Base-by-base conservation (phyloP, 2,888 invertebrate species). In the Neocrepidodera transversa region DNA sequence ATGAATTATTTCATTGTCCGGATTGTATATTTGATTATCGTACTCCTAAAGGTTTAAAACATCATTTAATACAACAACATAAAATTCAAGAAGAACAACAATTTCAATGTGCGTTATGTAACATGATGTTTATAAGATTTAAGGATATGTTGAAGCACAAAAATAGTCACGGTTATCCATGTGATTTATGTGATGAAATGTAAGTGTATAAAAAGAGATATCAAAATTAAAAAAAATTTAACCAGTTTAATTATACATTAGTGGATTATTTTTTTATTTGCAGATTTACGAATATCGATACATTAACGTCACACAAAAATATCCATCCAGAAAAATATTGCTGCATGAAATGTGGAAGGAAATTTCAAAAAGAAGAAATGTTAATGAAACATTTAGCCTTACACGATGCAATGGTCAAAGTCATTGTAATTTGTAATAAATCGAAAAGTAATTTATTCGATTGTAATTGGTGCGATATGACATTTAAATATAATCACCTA, bases 111-210 rank as follows among this genome's bases (percentile, higher is more conserved):
- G 32, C 26, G 13, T n/a, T 38, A 4, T 58, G 58, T 42, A 36
- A 52, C n/a, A 43, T 47, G 36, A 40, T 32, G 35, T 48, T 58
- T n/a, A 32, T 17, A 7, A 16, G 40, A 32, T 23, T 30, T n/a
- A 42, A 53, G 20, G 58, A 58, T 23, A 32, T 48, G 35, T 6
- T 48, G 2, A 43, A 42, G 14, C 58, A 58, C 28, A 52, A 26
- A 48, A 32, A n/a, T 13, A 1, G 1, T 23, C 53, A 53, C n/a
- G 53, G 53, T 16, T 13, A 18, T 18, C 20, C 42, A 4, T 58
- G 58, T 30, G 11, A 28, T 28, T 45, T 38, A 35, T 55, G 54
- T 20, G 45, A 36, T 13, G 32, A 38, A 43, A 43, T 26, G 26
- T 26, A 26, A 18, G 43, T 43, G 3, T 8, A n/a, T n/a, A n/a